Evolutionary conservation across 2,113 vertebrate species (phyloP).

Genomic region (pig (Sus scrofa)): DNA sequence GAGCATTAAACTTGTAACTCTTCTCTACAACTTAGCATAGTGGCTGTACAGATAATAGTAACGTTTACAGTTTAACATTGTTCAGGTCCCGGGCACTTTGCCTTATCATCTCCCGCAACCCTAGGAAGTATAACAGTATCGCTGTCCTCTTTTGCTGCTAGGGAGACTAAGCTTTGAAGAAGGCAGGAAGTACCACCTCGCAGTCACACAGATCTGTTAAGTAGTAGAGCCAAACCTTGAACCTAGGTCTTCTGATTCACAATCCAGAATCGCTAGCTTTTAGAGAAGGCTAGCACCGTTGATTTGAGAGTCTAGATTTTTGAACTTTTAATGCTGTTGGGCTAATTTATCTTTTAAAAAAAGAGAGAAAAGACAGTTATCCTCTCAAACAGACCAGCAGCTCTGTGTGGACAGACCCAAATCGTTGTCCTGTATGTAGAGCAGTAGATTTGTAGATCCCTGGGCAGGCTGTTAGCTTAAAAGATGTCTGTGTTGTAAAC

Average conservation of each 20-base stretch:
- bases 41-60: neutral
- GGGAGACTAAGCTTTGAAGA: neutral
- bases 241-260: neutral
- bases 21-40: neutral
- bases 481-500: neutral
- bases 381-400: neutral
- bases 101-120: neutral
- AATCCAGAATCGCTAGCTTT: neutral
- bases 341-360: neutral
- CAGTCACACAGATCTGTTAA: neutral
- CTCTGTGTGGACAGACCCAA: neutral
- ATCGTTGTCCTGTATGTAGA: neutral
- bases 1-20: neutral
- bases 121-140: neutral
- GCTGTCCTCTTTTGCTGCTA: neutral
- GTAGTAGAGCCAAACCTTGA: neutral
- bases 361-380: neutral
- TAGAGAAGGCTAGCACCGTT: neutral
- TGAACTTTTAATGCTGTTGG: neutral
- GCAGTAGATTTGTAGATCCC: neutral
- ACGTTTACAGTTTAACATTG: neutral
- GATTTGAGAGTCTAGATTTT: conserved; percentile 10
- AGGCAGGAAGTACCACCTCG: neutral
- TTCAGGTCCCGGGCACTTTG: neutral
- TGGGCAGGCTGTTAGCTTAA: neutral